Evolutionary conservation across 2,113 vertebrate genomes (phyloP).

Genomic region (Proteles cristata): DNA sequence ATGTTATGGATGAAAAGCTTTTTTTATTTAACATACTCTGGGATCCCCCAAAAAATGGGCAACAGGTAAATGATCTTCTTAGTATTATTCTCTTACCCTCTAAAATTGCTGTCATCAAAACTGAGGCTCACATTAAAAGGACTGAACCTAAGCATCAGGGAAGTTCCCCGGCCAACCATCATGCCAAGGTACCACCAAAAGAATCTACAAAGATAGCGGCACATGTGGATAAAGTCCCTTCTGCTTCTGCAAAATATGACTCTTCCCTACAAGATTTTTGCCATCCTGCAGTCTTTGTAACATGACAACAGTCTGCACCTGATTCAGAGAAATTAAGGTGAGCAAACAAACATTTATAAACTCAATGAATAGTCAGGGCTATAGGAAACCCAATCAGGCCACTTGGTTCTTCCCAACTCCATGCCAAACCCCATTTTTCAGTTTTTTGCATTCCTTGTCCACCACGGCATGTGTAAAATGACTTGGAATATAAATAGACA

Average conservation of each 20-base stretch:
- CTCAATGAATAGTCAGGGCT: background rate
- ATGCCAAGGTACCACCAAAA: too few species aligned
- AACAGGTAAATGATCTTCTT: background rate
- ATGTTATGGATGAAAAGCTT: background rate
- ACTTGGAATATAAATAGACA: background rate
- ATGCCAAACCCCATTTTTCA: background rate
- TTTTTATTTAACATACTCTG: too few species aligned
- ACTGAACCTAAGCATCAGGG: background rate
- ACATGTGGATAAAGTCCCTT: background rate
- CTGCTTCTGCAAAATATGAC: background rate
- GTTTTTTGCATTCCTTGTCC: background rate
- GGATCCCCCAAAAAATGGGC: background rate
- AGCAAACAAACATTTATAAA: background rate
- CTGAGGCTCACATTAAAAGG: background rate
- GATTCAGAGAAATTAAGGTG: background rate
- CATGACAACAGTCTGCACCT: background rate
- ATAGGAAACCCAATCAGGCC: background rate
- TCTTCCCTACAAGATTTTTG: background rate
- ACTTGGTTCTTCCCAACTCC: background rate
- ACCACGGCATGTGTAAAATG: background rate
- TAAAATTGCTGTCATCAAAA: background rate
- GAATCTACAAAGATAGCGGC: too few species aligned
- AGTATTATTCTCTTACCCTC: background rate
- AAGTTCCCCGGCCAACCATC: background rate
- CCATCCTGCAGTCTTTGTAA: background rate